A percentile compares a stretch with the other conserved stretches of the same genome.
phyloP scores from a whole-genome alignment of 1,140 invertebrate species.

The Drosophila athabasca region DNA sequence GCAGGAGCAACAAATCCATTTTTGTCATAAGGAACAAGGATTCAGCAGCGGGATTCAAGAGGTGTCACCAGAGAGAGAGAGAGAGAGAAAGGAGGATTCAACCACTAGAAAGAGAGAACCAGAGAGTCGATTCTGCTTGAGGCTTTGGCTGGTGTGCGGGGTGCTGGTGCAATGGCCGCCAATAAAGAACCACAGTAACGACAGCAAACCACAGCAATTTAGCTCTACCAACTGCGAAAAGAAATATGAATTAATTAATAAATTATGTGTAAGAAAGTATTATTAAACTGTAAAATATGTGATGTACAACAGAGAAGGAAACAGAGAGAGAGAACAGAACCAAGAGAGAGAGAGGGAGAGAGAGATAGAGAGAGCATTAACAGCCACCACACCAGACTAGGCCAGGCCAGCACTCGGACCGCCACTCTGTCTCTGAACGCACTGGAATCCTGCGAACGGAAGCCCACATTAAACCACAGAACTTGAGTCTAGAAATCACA shows the following conservation, averaged over 20 bases:
- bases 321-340: slow-evolving; percentile 1
- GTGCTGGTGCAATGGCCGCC: not conserved
- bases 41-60: slow-evolving; percentile 25
- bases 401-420: not conserved
- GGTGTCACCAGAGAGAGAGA: too few species aligned
- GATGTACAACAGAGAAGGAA: slow-evolving; percentile 52
- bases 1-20: slow-evolving; percentile 82
- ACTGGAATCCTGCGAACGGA: slow-evolving; percentile 4
- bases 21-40: slow-evolving; percentile 75
- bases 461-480: slow-evolving; percentile 12
- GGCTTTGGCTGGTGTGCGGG: slow-evolving; percentile 23
- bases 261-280: slow-evolving; percentile 80
- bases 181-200: slow-evolving; percentile 18
- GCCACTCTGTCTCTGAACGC: slow-evolving; percentile 5
- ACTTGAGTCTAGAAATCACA: slow-evolving; percentile 19
- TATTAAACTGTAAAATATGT: slow-evolving; percentile 81
- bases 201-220: slow-evolving; percentile 33
- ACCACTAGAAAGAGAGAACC: slow-evolving; percentile 18
- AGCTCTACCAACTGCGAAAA: slow-evolving; percentile 37
- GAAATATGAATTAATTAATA: slow-evolving; percentile 68
- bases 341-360: slow-evolving; percentile 24
- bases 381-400: slow-evolving; percentile 2
- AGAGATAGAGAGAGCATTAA: slow-evolving; percentile 29
- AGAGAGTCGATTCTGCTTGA: slow-evolving; percentile 27
- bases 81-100: not conserved